Conservation (phyloP, 92 coral and sea anemone species). For the Zoanthus solanderi region DNA sequence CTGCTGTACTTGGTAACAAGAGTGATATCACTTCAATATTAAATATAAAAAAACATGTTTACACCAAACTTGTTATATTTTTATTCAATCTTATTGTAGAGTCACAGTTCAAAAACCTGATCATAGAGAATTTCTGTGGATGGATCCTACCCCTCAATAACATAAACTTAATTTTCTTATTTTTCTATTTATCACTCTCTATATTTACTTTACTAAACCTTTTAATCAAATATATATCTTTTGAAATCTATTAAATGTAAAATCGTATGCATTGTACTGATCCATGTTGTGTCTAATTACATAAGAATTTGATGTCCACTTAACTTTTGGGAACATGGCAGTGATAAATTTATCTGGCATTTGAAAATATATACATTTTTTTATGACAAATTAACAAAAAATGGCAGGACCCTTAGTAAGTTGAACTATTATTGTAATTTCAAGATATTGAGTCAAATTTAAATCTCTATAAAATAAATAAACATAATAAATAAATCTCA, state of each 20-base stretch:
- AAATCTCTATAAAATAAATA: constrained; percentile 30
- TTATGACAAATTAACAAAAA: constrained; percentile 19
- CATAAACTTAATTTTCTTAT: constrained; percentile 30
- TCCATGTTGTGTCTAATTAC: constrained; percentile 34
- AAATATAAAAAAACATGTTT: constrained; percentile 32
- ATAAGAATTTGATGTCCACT: constrained; percentile 28
- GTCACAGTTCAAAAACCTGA: constrained; percentile 30
- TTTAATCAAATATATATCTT: constrained; percentile 33
- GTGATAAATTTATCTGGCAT: constrained; percentile 15
- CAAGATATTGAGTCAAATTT: constrained; percentile 34
- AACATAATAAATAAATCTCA: constrained; percentile 33
- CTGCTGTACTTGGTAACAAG: constrained; percentile 38
- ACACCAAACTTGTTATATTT: constrained; percentile 23
- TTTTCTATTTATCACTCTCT: constrained; percentile 26
- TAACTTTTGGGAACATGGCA: constrained; percentile 14
- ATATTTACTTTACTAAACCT: constrained; percentile 25
- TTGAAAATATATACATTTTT: constrained; percentile 5
- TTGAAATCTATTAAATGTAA: constrained; percentile 27
- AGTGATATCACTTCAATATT: constrained; percentile 22
- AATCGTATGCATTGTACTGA: constrained; percentile 31
- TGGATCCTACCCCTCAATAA: constrained; percentile 37
- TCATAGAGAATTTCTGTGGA: constrained; percentile 31
- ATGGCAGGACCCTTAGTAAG: constrained; percentile 36
- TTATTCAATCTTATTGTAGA: constrained; percentile 27
- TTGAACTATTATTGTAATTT: constrained; percentile 28